phyloP scores from a whole-genome alignment of 2,113 vertebrate species.

The Rousettus leschenaultii region DNA sequence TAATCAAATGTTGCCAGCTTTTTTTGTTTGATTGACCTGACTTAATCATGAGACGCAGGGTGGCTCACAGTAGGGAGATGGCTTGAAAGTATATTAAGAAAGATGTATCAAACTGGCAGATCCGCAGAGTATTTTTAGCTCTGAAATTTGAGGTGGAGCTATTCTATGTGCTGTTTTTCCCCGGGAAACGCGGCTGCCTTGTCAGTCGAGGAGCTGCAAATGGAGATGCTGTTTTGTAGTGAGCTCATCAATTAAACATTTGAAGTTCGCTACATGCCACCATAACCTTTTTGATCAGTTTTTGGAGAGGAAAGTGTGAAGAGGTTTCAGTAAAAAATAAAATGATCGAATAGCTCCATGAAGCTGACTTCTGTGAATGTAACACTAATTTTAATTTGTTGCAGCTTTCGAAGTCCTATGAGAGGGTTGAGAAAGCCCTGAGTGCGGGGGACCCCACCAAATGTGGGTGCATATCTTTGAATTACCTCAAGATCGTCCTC shows the following conservation, averaged over 20 bases:
- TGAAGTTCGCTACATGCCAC: constrained; percentile 60
- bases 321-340: constrained; percentile 66
- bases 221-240: constrained; percentile 48
- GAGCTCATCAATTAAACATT: constrained; percentile 81
- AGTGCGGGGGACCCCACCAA: constrained; percentile 79
- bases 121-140: constrained; percentile 63
- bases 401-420: constrained; percentile 66
- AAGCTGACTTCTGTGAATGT: constrained; percentile 56
- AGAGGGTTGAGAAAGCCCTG: constrained; percentile 78
- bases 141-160: constrained; percentile 56
- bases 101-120: constrained; percentile 60
- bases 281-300: constrained; percentile 78
- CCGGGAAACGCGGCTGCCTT: constrained; percentile 55
- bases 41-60: constrained; percentile 8
- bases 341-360: neutral
- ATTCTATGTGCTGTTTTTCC: constrained; percentile 10
- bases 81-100: constrained; percentile 19
- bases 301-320: constrained; percentile 3
- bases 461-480: constrained; percentile 80
- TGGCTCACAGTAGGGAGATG: neutral
- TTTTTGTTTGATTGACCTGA: neutral
- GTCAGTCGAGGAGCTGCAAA: constrained; percentile 41
- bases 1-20: constrained; percentile 25
- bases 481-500: constrained; percentile 83
- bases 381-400: constrained; percentile 60